Base-by-base conservation (phyloP, 2,888 invertebrate genomes). In the Parnassius smintheus region DNA sequence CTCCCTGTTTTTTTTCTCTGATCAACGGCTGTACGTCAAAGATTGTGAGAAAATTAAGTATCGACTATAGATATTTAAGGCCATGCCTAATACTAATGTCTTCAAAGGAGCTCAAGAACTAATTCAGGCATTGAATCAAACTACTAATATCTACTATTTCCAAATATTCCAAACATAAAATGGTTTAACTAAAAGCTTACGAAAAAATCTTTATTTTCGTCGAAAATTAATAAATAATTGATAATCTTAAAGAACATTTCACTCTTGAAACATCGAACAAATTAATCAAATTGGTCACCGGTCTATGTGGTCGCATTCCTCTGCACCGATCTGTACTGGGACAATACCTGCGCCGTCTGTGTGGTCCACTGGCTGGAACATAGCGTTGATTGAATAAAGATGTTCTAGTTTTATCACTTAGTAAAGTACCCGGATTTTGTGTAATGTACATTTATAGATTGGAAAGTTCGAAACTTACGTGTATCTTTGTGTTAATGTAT, bases 291-390 rank as follows among this genome's bases (percentile, higher is more conserved):
- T 60, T 22, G 56, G 50, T 63, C 51, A 51, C 18, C 63, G 59
- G 59, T 48, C 42, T 55, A 42, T 51, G 48, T 49, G 65, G 62
- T 62, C 59, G 57, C 65, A 65, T 62, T 62, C 62, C 56, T 56
- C 22, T 41, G 57, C 60, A 50, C 45, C 10, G 64, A 46, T 59
- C 64, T 62, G 57, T 71, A 68, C 64, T 65, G 70, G 63, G 66
- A 70, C 66, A 65, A 70, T 83, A 82, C 83, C 82, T 83, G 84
- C 78, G 74, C 72, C 44, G 60, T 75, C 68, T 83, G 85, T 85
- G 85, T 84, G 85, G 85, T 84, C 85, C 75, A 65, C 67, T 67
- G 65, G 64, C 68, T 71, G 68, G 69, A 9, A 49, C 65, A 67
- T 66, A 65, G 68, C 65, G 65, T 65, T 66, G 69, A 66, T 72